Base-by-base conservation (phyloP, 2,113 vertebrate species). In the Chaetodon trifascialis region DNA sequence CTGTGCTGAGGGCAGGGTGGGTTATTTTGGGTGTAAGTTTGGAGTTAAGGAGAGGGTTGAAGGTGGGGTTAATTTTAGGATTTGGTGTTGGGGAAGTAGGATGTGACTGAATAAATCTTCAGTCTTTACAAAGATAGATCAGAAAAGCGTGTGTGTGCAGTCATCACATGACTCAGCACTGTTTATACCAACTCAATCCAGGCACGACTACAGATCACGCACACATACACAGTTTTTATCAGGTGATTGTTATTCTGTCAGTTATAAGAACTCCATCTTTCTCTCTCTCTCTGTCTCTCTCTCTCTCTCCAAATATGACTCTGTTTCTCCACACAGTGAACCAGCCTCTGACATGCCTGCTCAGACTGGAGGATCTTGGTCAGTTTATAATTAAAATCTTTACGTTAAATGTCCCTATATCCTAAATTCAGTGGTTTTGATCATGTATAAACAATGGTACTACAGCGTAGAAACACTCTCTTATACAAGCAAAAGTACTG, bases 121-220 rank as follows among this genome's bases (percentile, higher is more conserved):
- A 63, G 11, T 52, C 38, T 85, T 56, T 40, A 62, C 52, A 70
- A 72, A 84, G n/a, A 82, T 56, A 82, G 70, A 55, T 72, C 47
- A 84, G 72, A 23, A 78, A 62, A 72, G 73, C 11, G 51, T 78
- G 77, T 71, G 79, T 86, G 63, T 82, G 49, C 36, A 65, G 75
- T 90, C 84, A 84, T 80, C 52, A 76, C 46, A 88, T 91, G 91
- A 91, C 85, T 92, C 86, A 89, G 82, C 47, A 15, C 74, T 62
- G 79, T 86, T 76, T 77, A 65, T 69, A 75, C 38, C 56, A 47
- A 76, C 36, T 72, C 73, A 64, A 79, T 58, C 16, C 67, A 85
- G 81, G 79, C 89, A 92, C 84, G 88, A 89, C 89, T 68, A 17
- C 82, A 81, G 5, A 65, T 66, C 83, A 79, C 67, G 64, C 66